Evolutionary conservation across 2,888 invertebrate genomes (phyloP), one percentile per base, ranked within the genome.

Genomic region (Ichneumoninae sp.): DNA sequence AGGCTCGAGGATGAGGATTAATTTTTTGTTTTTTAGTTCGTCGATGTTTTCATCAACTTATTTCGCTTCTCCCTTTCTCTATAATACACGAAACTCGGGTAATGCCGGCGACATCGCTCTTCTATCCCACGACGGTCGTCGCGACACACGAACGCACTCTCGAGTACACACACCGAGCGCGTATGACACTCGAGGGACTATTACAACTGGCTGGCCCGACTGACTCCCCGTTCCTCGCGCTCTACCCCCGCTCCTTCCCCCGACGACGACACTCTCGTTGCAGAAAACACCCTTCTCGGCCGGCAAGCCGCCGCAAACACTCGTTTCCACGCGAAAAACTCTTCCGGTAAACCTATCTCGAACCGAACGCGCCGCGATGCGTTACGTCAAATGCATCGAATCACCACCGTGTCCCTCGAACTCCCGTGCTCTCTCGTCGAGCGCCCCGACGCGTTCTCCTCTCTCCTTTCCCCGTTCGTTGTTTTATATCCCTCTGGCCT

Each of bases 131-230:
- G 66, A 66, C 13, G 10, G 44, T 65, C 33, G 60, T 19, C 30
- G 19, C 50, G 47, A 70, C 60, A 63, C 78, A 50, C 70, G 44
- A 70, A 70, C 70, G 54, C 47, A 70, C 60, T 36, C 63, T 50
- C 50, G 47, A 26, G 40, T 68, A 54, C 52, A 66, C 65, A 76
- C 84, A 74, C 81, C 78, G 74, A 75, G 70, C 81, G 83, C 75
- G 81, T 81, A 78, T 63, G 30, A 63, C 60, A 63, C 73, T 65
- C 84, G 79, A 74, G 78, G 82, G 82, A 82, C 78, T 85, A 75
- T 85, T 75, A 79, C 85, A 79, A 80, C 83, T 80, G 75, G 82
- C 77, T 77, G 68, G 19, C 44, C 44, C 16, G 40, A 44, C 13
- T 16, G 26, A 16, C 44, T 30, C 3, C 52, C 33, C 33, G 19